Evolutionary conservation across 2,888 invertebrate species (phyloP), one percentile per base, ranked within the genome.

Genomic region (Horisme vitalbata): DNA sequence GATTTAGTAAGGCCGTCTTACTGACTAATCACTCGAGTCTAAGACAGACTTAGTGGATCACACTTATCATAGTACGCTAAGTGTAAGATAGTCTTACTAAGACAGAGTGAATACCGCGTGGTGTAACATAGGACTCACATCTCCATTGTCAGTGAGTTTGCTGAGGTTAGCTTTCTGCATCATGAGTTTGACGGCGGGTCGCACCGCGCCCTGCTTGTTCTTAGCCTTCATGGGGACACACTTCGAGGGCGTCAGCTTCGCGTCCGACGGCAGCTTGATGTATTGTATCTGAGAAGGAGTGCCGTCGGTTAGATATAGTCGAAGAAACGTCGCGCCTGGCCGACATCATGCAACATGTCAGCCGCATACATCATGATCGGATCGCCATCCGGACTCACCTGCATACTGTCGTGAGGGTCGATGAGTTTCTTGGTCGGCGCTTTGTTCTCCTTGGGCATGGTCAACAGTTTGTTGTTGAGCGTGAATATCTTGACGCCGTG

Each of bases 141-240:
- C 5, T 3, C 11, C 45, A 10, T 39, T 46, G n/a, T 37, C 35
- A 4, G 15, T 14, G 32, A 83, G 72, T 15, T 73, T 70, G 52
- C 60, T 61, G 61, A 81, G 70, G 68, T 76, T 81, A 57, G 65
- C 65, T 57, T 81, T 79, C 69, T 89, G 85, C 71, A 86, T 75
- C 62, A 83, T 75, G 60, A 90, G 83, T 69, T 85, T 88, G 57
- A 91, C 87, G 47, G 90, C 81, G 9, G 38, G 32, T 6, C 26
- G 32, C 41, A 34, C n/a, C 14, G 41, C 14, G 43, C 41, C n/a
- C 46, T 50, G 46, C 26, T 55, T 51, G 4, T 52, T 33, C 38
- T 56, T 35, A 18, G 28, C 44, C 59, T 65, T 15, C 63, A 58
- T 8, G 61, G 63, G 0, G n/a, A 38, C 15, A 3, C 13, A 13